Conservation (phyloP, 1,140 invertebrate genomes). For the Euborellia annulipes region DNA sequence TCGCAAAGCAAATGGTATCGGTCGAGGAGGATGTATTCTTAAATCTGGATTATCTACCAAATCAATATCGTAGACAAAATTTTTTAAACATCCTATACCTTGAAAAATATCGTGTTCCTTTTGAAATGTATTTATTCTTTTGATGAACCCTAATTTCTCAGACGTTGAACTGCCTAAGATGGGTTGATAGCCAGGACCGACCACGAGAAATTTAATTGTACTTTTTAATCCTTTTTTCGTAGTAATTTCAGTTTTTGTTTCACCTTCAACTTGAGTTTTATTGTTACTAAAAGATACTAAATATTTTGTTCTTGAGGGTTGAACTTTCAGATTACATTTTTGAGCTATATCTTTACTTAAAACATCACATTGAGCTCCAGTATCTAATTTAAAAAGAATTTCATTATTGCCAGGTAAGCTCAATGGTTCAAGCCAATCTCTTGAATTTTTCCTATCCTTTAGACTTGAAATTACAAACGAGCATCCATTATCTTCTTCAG, state of each 20-base stretch:
- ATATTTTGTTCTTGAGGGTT: neutral
- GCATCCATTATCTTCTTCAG: too few species aligned
- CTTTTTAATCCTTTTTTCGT: neutral
- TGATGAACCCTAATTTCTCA: neutral
- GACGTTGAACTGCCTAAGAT: too few species aligned
- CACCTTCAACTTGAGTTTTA: neutral
- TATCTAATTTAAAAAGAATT: neutral
- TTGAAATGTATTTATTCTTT: neutral
- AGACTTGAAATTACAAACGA: too few species aligned
- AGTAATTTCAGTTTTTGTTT: neutral
- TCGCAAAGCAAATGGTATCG: conserved; percentile 4
- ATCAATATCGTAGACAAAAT: conserved; percentile 8
- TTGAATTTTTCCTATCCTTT: too few species aligned
- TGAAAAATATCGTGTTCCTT: neutral
- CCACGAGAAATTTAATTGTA: neutral
- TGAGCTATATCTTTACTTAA: neutral
- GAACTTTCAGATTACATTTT: neutral
- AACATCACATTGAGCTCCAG: neutral
- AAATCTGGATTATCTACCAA: conserved; percentile 6
- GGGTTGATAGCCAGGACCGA: neutral
- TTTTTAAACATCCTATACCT: conserved; percentile 7
- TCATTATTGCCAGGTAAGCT: neutral
- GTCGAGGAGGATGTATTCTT: conserved; percentile 5
- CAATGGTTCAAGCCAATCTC: neutral
- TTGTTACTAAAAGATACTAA: neutral